phyloP scores from a whole-genome alignment of 2,113 vertebrate species.

The Illadopsis cleaveri region DNA sequence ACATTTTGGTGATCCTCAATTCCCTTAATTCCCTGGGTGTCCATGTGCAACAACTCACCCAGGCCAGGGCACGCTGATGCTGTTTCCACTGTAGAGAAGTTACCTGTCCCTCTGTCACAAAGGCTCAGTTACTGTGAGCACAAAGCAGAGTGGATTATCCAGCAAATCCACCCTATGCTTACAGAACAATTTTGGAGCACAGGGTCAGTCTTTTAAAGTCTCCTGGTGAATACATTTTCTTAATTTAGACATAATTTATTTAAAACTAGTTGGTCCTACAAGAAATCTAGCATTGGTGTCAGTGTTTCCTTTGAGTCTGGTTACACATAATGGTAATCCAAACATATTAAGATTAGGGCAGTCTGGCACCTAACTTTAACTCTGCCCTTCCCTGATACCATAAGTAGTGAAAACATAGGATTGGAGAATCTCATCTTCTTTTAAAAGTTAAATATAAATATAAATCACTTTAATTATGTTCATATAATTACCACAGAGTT shows the following conservation, averaged over 20 bases:
- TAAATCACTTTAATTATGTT: neutral
- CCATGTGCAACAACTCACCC: no score
- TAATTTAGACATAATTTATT: conserved; percentile 8
- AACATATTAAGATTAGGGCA: conserved; percentile 11
- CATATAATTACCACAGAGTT: neutral
- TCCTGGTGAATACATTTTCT: neutral
- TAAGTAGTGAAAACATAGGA: neutral
- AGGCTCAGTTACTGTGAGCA: neutral
- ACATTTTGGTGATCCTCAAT: accelerated
- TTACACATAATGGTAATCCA: conserved; percentile 23
- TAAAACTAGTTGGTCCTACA: neutral
- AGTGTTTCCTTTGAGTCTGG: conserved; percentile 43
- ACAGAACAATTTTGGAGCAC: neutral
- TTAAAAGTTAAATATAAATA: conserved; percentile 24
- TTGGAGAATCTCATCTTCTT: neutral
- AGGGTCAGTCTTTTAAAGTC: neutral
- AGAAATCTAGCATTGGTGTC: neutral
- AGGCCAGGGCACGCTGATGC: neutral
- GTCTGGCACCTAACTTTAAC: conserved; percentile 19
- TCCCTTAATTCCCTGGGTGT: neutral
- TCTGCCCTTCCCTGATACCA: neutral
- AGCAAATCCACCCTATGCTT: neutral
- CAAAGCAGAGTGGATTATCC: neutral
- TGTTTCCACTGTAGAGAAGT: neutral
- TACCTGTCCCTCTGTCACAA: neutral